phyloP scores from a whole-genome alignment of 1,140 invertebrate species.

The Drosophila sucinea region DNA sequence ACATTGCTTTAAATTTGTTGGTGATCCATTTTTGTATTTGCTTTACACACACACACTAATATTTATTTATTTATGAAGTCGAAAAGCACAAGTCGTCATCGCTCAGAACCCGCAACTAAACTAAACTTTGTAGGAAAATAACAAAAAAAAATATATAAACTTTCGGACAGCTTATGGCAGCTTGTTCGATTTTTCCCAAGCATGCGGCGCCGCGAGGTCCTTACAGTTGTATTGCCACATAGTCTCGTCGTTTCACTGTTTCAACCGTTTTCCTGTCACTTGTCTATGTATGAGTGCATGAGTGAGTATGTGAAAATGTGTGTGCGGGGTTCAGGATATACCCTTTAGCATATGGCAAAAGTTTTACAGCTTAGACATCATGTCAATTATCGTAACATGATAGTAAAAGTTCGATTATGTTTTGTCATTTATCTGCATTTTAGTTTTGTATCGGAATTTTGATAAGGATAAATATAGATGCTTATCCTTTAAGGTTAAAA shows the following conservation, averaged over 20 bases:
- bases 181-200: slow-evolving; percentile 74
- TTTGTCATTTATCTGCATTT: too few relatives aligned
- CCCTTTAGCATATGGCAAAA: neutral
- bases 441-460: too few relatives aligned
- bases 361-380: neutral
- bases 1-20: neutral
- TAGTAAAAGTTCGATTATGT: too few relatives aligned
- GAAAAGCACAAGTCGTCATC: slow-evolving; percentile 19
- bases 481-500: too few relatives aligned
- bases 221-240: slow-evolving; percentile 8
- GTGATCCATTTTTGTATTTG: neutral
- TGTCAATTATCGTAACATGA: neutral
- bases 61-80: slow-evolving; percentile 36
- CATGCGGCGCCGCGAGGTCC: slow-evolving; percentile 52
- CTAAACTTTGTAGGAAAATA: slow-evolving; percentile 43
- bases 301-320: neutral
- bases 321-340: neutral
- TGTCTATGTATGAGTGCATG: neutral
- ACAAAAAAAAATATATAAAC: slow-evolving; percentile 48
- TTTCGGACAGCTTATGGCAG: slow-evolving; percentile 52
- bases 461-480: too few relatives aligned
- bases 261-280: slow-evolving; percentile 16
- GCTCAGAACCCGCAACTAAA: slow-evolving; percentile 35
- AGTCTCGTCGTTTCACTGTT: slow-evolving; percentile 18
- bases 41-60: slow-evolving; percentile 52